Evolutionary conservation across 1,140 invertebrate species (phyloP).

Genomic region (Polyergus mexicanus): DNA sequence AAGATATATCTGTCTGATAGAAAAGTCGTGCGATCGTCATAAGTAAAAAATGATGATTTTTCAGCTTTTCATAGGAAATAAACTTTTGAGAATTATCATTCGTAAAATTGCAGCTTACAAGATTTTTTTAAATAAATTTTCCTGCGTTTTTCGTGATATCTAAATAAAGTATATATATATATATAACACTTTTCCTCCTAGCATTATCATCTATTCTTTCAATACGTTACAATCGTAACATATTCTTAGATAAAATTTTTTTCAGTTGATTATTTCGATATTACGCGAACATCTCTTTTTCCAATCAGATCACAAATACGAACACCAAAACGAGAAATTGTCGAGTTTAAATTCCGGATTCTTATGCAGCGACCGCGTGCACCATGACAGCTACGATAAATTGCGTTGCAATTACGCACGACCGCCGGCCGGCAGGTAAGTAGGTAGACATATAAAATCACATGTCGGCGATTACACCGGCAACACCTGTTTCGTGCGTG

Average conservation of each 20-base stretch:
- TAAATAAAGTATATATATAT: neutral
- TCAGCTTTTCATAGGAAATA: neutral
- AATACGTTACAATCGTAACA: no score
- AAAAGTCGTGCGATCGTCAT: neutral
- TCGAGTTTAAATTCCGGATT: conserved; percentile 26
- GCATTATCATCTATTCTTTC: no score
- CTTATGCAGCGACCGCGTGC: neutral
- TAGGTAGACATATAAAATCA: conserved; percentile 44
- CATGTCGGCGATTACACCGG: conserved; percentile 17
- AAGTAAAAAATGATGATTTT: neutral
- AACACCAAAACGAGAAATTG: neutral
- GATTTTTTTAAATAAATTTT: neutral
- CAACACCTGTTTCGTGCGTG: conserved; percentile 45
- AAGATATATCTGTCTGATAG: neutral
- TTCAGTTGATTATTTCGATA: no score
- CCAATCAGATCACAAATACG: neutral
- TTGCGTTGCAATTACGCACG: conserved; percentile 45
- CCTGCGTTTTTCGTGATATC: neutral
- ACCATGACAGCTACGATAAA: conserved; percentile 34
- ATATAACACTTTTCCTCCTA: neutral
- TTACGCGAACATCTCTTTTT: neutral
- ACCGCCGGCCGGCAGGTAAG: conserved; percentile 19
- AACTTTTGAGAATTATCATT: neutral
- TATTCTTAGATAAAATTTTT: no score
- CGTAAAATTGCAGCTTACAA: neutral